Evolutionary conservation across 2,113 vertebrate species (phyloP), one percentile per base, ranked within the genome.

Genomic region (Romanogobio albipinnatus): DNA sequence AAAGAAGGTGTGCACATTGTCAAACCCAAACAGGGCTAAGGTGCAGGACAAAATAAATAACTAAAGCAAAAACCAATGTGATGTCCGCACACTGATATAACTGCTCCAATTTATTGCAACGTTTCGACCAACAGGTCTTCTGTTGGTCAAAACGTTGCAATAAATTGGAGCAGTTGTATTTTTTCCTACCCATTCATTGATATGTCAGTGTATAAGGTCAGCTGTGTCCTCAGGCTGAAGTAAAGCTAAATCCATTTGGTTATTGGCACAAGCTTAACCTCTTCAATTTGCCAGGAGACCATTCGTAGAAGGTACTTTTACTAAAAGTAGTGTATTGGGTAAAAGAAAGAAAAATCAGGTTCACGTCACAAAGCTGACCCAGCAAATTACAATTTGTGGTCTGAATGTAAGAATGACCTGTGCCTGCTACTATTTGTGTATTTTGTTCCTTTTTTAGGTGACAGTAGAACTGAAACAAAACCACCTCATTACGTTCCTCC

Each of bases 271-370:
- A 86, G 88, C 85, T 73, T 11, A 86, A 56, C 43, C 70, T 84
- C 61, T 76, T 85, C 17, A 64, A 29, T 45, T 82, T 51, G 47
- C 84, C 59, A 49, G 47, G 29, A 75, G 9, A 43, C 19, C 71
- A 73, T 36, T 71, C 19, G 4, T 36, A 39, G 39, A 39, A 39
- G 43, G 74, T 39, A 93, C 90, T 92, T 92, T 88, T 91, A 82
- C 13, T 51, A 90, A 91, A 91, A 90, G 66, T 61, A 78, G 51
- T 51, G 10, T 29, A n/a, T 58, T 76, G 5, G 29, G 33, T 61
- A 79, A 53, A 47, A 13, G 1, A 56, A 66, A 58, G 56, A 33
- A 61, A 71, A 73, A 22, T 33, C 39, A 58, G 86, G 90, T 89
- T 91, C 91, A 87, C 84, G 5, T 90, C 88, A 86, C 84, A 86